Percentiles rank a stretch among this genome's conserved stretches.
Conservation (phyloP, 2,113 vertebrate species). For the Burhinus bistriatus region DNA sequence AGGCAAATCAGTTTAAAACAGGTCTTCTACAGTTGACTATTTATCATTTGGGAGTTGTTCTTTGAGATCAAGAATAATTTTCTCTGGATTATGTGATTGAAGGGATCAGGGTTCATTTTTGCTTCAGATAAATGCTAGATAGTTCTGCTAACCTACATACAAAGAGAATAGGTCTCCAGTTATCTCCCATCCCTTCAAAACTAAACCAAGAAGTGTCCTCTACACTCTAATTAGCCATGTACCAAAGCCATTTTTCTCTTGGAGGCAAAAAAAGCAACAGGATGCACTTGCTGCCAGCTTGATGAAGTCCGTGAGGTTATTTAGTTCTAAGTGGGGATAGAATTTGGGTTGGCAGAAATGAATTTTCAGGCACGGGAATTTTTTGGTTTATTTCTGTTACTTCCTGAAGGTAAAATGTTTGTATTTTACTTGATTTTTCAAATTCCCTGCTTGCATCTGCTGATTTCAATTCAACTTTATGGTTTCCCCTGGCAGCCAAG, state of each 20-base stretch:
- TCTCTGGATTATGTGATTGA: not conserved
- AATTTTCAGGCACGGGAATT: not conserved
- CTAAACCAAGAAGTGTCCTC: not conserved
- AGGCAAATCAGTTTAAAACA: not conserved
- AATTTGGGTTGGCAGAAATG: not conserved
- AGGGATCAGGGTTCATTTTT: not conserved
- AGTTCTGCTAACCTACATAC: not conserved
- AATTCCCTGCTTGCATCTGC: not conserved
- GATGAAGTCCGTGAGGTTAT: accelerated
- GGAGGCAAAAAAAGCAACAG: not conserved
- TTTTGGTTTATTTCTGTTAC: not conserved
- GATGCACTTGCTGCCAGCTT: not conserved
- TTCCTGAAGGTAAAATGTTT: not conserved
- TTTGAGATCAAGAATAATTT: not conserved
- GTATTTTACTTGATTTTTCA: not conserved
- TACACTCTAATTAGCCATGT: not conserved
- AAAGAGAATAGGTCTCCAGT: not conserved
- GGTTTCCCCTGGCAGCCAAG: not conserved
- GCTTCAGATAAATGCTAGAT: not conserved
- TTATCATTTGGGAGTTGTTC: not conserved
- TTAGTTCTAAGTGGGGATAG: not conserved
- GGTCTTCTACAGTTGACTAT: not conserved
- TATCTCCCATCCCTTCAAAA: not conserved
- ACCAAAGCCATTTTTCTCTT: not conserved
- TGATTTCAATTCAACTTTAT: not conserved